These are phyloP conservation scores for Acronicta aceris DNA, from an alignment of 2,888 invertebrate genomes.

Conservation along the genomic window DNA sequence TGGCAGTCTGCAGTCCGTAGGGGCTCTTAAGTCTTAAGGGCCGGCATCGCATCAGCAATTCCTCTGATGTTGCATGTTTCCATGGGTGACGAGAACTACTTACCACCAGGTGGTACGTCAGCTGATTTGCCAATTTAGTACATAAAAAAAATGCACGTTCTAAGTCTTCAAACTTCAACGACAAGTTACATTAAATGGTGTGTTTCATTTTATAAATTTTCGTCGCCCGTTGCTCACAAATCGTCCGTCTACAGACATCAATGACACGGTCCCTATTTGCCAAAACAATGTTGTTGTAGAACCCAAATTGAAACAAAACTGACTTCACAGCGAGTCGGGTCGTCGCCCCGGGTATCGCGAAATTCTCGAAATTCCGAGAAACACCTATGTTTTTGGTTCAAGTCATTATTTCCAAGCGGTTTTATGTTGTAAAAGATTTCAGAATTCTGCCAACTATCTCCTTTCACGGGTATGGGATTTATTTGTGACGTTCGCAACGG, in stretches of 20 bases:
- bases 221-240: slow-evolving; percentile 3
- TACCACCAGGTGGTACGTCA: too few relatives aligned
- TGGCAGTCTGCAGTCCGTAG: too few relatives aligned
- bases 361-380: slow-evolving; percentile 19
- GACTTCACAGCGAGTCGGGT: slow-evolving; percentile 30
- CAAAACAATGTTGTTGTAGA: slow-evolving; percentile 45
- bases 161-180: too few relatives aligned
- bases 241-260: slow-evolving; percentile 16
- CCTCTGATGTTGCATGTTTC: too few relatives aligned
- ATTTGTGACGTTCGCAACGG: too few relatives aligned
- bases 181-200: too few relatives aligned
- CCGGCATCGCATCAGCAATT: too few relatives aligned
- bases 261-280: slow-evolving; percentile 37
- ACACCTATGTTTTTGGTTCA: slow-evolving; percentile 31
- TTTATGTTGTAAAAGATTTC: neutral
- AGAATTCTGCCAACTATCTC: neutral
- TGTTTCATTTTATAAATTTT: neutral
- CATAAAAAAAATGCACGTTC: too few relatives aligned
- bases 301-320: slow-evolving; percentile 48
- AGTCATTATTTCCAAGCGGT: slow-evolving; percentile 5
- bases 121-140: too few relatives aligned
- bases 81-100: too few relatives aligned
- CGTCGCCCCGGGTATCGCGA: slow-evolving; percentile 20
- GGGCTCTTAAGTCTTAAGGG: too few relatives aligned
- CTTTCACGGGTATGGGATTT: too few relatives aligned